These are phyloP conservation scores for Drosophila paulistorum DNA, from an alignment of 1,140 invertebrate species.

Conservation along the genomic window DNA sequence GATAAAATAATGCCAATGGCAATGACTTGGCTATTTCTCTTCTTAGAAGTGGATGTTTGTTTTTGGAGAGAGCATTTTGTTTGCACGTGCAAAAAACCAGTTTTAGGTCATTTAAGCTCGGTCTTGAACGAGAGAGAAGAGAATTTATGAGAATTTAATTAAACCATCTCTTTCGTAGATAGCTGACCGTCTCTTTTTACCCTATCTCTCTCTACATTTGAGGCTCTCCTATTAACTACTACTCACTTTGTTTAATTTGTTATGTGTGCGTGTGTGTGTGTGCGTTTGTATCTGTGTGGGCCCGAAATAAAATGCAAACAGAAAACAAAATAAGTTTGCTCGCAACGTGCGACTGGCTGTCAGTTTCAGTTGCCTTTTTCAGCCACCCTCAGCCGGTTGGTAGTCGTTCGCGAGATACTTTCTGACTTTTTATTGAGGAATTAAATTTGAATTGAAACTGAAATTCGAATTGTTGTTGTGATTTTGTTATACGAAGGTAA, in stretches of 20 bases:
- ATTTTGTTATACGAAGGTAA: slow-evolving; percentile 51
- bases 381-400: slow-evolving; percentile 62
- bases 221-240: slow-evolving; percentile 17
- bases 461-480: not conserved
- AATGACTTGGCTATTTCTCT: slow-evolving; percentile 2
- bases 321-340: slow-evolving; percentile 60
- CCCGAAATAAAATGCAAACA: slow-evolving; percentile 30
- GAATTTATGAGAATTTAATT: not conserved
- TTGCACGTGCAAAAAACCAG: not conserved
- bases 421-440: not conserved
- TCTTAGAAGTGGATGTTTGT: not conserved
- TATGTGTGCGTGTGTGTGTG: not conserved
- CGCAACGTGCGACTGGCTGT: slow-evolving; percentile 40
- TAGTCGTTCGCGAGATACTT: slow-evolving; percentile 14
- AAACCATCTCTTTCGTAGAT: not conserved
- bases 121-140: not conserved
- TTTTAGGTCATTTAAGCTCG: not conserved
- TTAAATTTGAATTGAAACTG: slow-evolving; percentile 4
- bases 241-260: slow-evolving; percentile 4
- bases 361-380: slow-evolving; percentile 56
- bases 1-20: not conserved
- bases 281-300: slow-evolving; percentile 9
- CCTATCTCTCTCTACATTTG: slow-evolving; percentile 11
- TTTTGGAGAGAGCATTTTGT: not conserved
- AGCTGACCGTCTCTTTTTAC: not conserved